A percentile compares a stretch with the other conserved stretches of the same genome.
Conservation (phyloP, 2,888 invertebrate species). For the Oscheius sp. region DNA sequence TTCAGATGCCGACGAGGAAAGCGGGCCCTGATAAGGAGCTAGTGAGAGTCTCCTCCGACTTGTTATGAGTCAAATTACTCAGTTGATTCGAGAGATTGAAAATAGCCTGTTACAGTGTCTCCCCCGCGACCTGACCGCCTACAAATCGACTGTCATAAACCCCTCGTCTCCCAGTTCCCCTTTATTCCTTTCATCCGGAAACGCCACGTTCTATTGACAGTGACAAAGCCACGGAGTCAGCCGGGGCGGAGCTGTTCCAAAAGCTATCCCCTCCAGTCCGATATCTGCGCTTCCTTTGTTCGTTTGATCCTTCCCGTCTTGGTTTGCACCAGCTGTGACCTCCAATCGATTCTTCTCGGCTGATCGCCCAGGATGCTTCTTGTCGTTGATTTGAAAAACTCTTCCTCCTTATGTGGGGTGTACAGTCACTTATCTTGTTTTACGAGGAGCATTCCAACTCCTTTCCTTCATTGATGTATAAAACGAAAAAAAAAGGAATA, state of each 20-base stretch:
- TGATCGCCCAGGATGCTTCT: no score
- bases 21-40: no score
- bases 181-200: no score
- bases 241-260: background rate
- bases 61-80: no score
- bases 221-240: background rate
- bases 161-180: background rate
- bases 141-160: constrained; percentile 14
- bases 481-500: background rate
- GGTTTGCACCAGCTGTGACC: background rate
- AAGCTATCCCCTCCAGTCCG: background rate
- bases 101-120: no score
- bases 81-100: background rate
- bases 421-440: no score
- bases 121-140: constrained; percentile 2
- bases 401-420: no score
- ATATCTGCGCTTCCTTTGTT: background rate
- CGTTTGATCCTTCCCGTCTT: no score
- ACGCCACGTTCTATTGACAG: no score
- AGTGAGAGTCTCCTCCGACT: no score
- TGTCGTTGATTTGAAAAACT: no score
- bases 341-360: constrained; percentile 5
- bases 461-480: background rate
- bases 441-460: background rate
- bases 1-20: no score